Conservation (phyloP, 2,797 vertebrate genomes). For the Columba guinea region DNA sequence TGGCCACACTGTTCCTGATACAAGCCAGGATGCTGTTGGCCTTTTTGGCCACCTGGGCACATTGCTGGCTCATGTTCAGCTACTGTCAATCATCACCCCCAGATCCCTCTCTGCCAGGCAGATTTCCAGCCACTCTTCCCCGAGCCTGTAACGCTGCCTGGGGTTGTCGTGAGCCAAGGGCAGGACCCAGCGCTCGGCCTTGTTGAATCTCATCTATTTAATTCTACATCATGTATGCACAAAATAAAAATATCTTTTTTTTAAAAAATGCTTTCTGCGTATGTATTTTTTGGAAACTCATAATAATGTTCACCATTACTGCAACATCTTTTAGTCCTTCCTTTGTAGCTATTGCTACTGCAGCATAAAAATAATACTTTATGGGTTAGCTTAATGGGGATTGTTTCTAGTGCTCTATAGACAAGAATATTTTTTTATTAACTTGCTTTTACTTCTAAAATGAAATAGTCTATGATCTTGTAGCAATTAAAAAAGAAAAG, state of each 20-base stretch:
- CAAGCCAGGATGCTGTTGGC: neutral
- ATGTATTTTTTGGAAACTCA: neutral
- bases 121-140: neutral
- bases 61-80: neutral
- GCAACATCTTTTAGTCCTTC: neutral
- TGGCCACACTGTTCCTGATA: accelerated
- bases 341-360: neutral
- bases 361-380: neutral
- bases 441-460: neutral
- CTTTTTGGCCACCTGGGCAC: neutral
- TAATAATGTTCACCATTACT: neutral
- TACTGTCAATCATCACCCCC: accelerated
- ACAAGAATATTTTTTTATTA: neutral
- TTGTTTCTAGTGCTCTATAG: constrained; percentile 5
- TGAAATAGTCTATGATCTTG: neutral
- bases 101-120: accelerated
- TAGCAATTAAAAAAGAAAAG: neutral
- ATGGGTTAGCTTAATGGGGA: neutral
- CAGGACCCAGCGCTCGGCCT: neutral
- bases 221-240: neutral
- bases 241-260: neutral
- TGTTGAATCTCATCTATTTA: neutral
- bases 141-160: accelerated
- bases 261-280: neutral
- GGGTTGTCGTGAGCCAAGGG: neutral